Percentiles rank a stretch among this genome's conserved stretches.
phyloP scores from a whole-genome alignment of 1,140 invertebrate species.

The Drosophila fuyamai region DNA sequence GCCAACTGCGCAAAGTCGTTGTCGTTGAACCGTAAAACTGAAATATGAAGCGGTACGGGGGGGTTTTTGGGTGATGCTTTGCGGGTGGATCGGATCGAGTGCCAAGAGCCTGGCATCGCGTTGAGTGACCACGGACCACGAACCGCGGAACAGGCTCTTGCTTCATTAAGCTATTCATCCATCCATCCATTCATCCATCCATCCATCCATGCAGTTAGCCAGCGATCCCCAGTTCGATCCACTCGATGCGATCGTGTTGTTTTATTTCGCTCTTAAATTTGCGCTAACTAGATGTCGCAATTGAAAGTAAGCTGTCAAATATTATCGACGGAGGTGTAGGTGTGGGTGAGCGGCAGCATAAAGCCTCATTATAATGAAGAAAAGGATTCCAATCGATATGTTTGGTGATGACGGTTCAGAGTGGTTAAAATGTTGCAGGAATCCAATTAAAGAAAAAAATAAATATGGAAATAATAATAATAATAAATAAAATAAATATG shows the following conservation, averaged over 20 bases:
- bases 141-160: conserved; percentile 40
- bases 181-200: conserved; percentile 64
- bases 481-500: too few species aligned
- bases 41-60: conserved; percentile 62
- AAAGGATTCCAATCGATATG: conserved; percentile 23
- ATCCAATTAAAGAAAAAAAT: not conserved
- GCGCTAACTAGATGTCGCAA: conserved; percentile 81
- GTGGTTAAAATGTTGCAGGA: conserved; percentile 6
- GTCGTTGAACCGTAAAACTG: conserved; percentile 79
- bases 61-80: conserved; percentile 54
- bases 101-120: conserved; percentile 42
- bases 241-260: conserved; percentile 70
- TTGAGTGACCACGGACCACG: conserved; percentile 68
- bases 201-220: conserved; percentile 43
- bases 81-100: conserved; percentile 61
- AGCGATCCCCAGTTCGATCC: conserved; percentile 28
- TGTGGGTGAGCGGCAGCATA: conserved; percentile 28
- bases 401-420: not conserved
- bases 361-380: conserved; percentile 42
- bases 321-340: conserved; percentile 33
- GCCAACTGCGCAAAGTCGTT: conserved; percentile 43
- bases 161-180: conserved; percentile 77
- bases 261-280: conserved; percentile 80
- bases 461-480: not conserved
- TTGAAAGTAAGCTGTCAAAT: conserved; percentile 81